A percentile compares a stretch with the other conserved stretches of the same genome.
These are phyloP conservation scores for Fratercula arctica DNA, from an alignment of 2,797 vertebrate genomes.

Conservation along the genomic window DNA sequence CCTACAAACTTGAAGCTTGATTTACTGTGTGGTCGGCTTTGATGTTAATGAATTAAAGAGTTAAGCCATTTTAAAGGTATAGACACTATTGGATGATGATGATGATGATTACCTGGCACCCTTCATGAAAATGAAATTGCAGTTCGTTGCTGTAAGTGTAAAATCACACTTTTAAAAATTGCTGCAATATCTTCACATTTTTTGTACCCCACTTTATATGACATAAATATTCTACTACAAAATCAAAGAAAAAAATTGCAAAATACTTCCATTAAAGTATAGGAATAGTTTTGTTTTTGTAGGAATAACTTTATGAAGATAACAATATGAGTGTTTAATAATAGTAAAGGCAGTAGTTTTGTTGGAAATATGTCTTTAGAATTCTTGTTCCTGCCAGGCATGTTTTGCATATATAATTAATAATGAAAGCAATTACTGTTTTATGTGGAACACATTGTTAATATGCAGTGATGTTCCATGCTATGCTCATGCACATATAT, in stretches of 20 bases:
- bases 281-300: not conserved
- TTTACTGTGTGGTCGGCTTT: not conserved
- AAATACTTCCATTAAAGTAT: not conserved
- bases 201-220: not conserved
- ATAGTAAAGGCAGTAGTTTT: not conserved
- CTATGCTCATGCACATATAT: not conserved
- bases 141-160: not conserved
- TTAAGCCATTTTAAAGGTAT: not conserved
- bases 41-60: not conserved
- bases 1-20: not conserved
- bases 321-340: not conserved
- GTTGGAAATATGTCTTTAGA: not conserved
- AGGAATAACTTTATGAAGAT: not conserved
- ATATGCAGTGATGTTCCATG: not conserved
- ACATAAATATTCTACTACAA: not conserved
- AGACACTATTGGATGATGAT: not conserved
- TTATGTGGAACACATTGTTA: accelerated
- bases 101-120: not conserved
- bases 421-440: not conserved
- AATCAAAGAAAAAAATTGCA: not conserved
- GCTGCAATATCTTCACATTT: not conserved
- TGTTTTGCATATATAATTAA: not conserved
- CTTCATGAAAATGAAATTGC: not conserved
- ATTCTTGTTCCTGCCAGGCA: not conserved
- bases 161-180: not conserved